Evolutionary conservation across 2,113 vertebrate genomes (phyloP), one percentile per base, ranked within the genome.

Genomic region (Ailurus styani): DNA sequence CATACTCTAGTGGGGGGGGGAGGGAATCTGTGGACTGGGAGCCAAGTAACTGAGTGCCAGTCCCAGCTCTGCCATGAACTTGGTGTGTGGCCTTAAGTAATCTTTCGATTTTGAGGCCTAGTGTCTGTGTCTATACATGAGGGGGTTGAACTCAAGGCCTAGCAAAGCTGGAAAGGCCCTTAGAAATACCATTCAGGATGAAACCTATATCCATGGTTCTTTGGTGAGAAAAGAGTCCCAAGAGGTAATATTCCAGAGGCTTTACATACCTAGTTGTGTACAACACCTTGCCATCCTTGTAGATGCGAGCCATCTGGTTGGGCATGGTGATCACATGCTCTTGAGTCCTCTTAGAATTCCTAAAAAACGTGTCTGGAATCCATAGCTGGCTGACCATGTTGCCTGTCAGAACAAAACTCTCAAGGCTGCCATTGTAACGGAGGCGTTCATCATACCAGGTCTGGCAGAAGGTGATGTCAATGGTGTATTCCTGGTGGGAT

Each of bases 381-480:
- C 99, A 99, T 84, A 99, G 98, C 94, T 98, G 98, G 98, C 98
- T 99, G 97, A 99, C 98, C 98, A 99, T 95, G 95, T 99, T 98
- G 90, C 98, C 98, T 93, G 98, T 99, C 52, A 99, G 98, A 0
- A 99, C 98, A 60, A 99, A 98, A 7, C 98, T 98, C 87, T 99
- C 99, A 96, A 99, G 81, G 64, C 98, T 99, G 95, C 98, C 98
- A 96, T 99, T 99, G 97, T 98, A 99, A 40, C 98, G 97, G 93
- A 99, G 99, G 64, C 98, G 98, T n/a, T 99, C 98, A 87, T 99
- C 99, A 52, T 99, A 99, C 99, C 99, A 99, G 0, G 98, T 99
- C 97, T 99, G 99, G 64, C 96, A 98, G 90, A 99, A 99, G 96
- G 99, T 99, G 97, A 99, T 98, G 89, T 99, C 99, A 57, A 99